Base-by-base conservation (phyloP, 2,797 vertebrate species). In the Diplodus sargus region DNA sequence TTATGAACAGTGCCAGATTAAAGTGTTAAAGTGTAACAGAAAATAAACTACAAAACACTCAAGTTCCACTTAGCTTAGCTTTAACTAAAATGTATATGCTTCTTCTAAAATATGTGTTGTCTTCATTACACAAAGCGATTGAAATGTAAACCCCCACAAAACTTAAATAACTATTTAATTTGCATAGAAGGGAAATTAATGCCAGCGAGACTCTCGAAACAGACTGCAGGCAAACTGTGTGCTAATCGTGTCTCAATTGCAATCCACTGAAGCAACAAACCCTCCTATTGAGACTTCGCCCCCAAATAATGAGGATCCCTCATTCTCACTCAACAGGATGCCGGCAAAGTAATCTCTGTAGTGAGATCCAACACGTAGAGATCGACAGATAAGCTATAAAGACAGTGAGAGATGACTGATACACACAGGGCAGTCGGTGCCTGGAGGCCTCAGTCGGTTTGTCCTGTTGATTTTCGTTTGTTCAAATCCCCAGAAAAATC, bases 181-280 rank as follows among this genome's bases (percentile, higher is more conserved):
- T 87, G 72, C 90, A 89, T 78, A 58, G 67, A 75, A 82, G 17
- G 66, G 78, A 85, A 86, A 91, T 92, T 83, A 91, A 91, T 90
- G 85, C 18, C 90, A 91, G 91, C 86, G 65, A 86, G 92, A 80
- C 73, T 90, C 84, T 79, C 57, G 88, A 92, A 91, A 93, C 90
- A 94, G 87, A 90, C 89, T 91, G 86, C 86, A 84, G 92, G 90
- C 92, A 83, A 57, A 82, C 85, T 92, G 88, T 72, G 90, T 43
- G 64, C 88, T 95, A 94, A 95, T 93, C 17, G 85, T 76, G 53
- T 86, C 84, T 88, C 85, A 89, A 92, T 90, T 92, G 92, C 85
- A 84, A 84, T 84, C 87, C 85, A 87, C 75, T 90, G 90, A 90
- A 82, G 90, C 88, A 90, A 81, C 74, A 87, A 86, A 83, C 71